Conservation (phyloP, 1,140 invertebrate species). For the Oscheius sp. region DNA sequence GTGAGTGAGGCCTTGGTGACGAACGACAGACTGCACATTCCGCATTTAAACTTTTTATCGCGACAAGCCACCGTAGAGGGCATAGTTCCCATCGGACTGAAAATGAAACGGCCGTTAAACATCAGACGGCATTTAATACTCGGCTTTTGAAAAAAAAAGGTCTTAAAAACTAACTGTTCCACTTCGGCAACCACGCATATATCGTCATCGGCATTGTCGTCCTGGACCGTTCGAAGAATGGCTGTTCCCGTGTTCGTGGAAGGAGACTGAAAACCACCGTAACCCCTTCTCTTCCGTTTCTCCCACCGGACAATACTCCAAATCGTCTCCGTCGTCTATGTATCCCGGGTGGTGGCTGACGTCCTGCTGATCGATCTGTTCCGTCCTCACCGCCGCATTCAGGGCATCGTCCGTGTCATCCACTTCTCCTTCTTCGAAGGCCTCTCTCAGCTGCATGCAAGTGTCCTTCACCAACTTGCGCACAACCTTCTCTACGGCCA, state of each 20-base stretch:
- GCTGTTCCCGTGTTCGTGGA: neutral
- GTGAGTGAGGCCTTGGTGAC: neutral
- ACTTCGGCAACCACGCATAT: neutral
- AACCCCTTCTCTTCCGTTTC: no score
- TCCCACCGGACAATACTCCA: no score
- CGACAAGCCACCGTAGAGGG: neutral
- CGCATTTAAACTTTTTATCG: neutral
- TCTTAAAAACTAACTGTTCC: neutral
- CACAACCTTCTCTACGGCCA: no score
- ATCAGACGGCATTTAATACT: no score
- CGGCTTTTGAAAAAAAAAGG: no score
- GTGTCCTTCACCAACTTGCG: neutral
- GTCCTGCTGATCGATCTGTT: neutral
- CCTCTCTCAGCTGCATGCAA: neutral
- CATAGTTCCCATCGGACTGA: neutral
- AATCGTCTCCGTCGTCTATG: neutral
- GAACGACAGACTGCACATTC: neutral
- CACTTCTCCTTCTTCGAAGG: neutral
- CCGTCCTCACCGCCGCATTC: neutral
- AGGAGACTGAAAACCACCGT: neutral
- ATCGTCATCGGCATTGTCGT: neutral
- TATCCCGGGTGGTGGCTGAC: neutral
- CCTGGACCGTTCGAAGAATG: neutral
- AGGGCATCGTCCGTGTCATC: neutral
- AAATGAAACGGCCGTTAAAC: no score